Evolutionary conservation across 2,888 invertebrate genomes (phyloP), one percentile per base, ranked within the genome.

Genomic region (Drosophila merina): DNA sequence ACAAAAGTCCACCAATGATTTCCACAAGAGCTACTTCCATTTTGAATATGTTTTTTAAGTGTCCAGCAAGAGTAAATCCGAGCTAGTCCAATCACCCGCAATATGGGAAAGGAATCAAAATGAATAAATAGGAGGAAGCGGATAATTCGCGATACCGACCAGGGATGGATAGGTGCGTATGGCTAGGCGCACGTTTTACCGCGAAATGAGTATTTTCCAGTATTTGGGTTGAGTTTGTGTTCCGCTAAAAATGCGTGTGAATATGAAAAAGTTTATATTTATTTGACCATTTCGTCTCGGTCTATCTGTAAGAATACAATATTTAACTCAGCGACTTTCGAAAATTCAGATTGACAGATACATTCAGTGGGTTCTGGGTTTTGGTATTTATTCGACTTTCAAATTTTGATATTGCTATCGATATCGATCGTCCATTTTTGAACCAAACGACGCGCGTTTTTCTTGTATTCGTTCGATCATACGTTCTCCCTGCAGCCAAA

Each of bases 1-100:
- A 93, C 56, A 95, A 90, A 45, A 95, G 91, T 88, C 94, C 94
- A 51, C 92, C 89, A 59, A 95, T 92, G 74, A 94, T 94, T 82
- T 93, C 92, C 89, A 95, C 94, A 93, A 95, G 94, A 75, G 73
- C 71, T 44, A 30, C 31, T 7, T 81, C 76, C 83, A 84, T 84
- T n/a, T 44, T 63, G 14, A 48, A 31, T 7, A 14, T 58, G 57
- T 57, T 28, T 57, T 4, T 12, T n/a, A 5, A 0, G 14, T 12
- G 50, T 25, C 7, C 55, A 14, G 33, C 7, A 25, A 44, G 25
- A 42, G 28, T 28, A 6, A 12, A 33, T 58, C 30, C 14, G 38
- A 6, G 36, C 10, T 5, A 36, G n/a, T 25, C 5, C 30, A 57
- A 40, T 30, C 25, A 2, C 25, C 28, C 10, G 8, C 14, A 38